phyloP scores from a whole-genome alignment of 1,140 invertebrate species.

The Drosophila bifasciata region DNA sequence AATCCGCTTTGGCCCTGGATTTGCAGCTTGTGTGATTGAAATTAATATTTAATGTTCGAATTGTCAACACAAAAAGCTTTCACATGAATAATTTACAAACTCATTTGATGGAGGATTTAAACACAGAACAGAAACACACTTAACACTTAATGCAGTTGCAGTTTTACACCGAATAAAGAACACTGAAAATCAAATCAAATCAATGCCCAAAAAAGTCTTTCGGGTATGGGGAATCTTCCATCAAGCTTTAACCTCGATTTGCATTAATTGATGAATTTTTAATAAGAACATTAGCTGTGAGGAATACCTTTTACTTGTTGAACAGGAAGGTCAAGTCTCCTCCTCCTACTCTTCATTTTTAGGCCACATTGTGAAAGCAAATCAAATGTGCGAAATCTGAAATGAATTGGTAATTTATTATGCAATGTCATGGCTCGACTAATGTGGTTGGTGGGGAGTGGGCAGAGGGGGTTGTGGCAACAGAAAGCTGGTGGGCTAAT shows the following conservation, averaged over 20 bases:
- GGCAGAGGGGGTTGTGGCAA: neutral
- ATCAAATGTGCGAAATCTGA: constrained; percentile 56
- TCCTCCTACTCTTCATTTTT: constrained; percentile 10
- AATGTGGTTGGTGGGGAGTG: constrained; percentile 14
- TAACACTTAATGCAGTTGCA: too few species aligned
- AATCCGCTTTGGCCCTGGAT: too few species aligned
- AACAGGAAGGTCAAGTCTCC: neutral
- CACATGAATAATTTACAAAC: too few species aligned
- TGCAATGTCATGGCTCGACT: constrained; percentile 69
- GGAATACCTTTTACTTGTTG: constrained; percentile 47
- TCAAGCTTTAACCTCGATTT: neutral
- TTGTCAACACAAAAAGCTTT: too few species aligned
- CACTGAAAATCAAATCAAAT: too few species aligned
- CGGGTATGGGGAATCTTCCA: neutral
- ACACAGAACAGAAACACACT: too few species aligned
- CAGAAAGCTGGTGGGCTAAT: constrained; percentile 68
- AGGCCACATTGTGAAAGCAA: constrained; percentile 26
- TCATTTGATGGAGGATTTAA: too few species aligned
- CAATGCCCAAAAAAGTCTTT: neutral
- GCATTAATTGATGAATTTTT: constrained; percentile 25
- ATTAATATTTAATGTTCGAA: too few species aligned
- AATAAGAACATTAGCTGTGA: constrained; percentile 28
- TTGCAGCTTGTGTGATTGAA: too few species aligned
- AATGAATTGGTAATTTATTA: constrained; percentile 80
- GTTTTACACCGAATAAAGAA: too few species aligned